Conservation (phyloP, 2,797 vertebrate species). For the Lemur catta region DNA sequence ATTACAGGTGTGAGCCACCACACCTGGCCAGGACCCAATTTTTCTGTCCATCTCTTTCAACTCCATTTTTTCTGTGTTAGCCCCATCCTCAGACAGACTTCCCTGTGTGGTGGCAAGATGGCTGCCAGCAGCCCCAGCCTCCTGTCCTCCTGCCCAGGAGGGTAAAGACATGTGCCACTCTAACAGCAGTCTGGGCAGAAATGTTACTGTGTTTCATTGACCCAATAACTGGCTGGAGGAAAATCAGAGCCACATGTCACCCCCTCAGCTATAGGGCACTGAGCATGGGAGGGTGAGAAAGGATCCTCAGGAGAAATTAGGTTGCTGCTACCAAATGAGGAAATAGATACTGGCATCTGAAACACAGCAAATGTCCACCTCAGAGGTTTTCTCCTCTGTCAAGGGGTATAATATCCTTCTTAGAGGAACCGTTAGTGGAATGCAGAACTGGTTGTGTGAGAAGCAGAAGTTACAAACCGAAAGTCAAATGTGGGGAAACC, state of each 20-base stretch:
- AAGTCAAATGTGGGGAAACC: background rate
- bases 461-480: background rate
- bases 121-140: background rate
- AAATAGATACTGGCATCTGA: background rate
- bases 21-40: background rate
- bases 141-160: background rate
- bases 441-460: background rate
- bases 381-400: background rate
- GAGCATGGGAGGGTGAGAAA: background rate
- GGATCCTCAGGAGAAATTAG: background rate
- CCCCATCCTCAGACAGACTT: background rate
- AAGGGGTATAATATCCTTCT: background rate
- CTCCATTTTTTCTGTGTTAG: background rate
- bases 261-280: background rate
- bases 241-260: background rate
- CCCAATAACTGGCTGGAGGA: background rate
- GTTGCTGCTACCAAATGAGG: background rate
- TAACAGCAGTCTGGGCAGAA: background rate
- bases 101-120: background rate
- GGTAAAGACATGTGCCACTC: background rate
- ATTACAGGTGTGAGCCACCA: no score
- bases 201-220: background rate
- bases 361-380: background rate
- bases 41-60: background rate
- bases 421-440: background rate